Percentiles rank a stretch among this genome's conserved stretches.
Conservation (phyloP, 2,888 invertebrate genomes). For the Bembecia ichneumoniformis region DNA sequence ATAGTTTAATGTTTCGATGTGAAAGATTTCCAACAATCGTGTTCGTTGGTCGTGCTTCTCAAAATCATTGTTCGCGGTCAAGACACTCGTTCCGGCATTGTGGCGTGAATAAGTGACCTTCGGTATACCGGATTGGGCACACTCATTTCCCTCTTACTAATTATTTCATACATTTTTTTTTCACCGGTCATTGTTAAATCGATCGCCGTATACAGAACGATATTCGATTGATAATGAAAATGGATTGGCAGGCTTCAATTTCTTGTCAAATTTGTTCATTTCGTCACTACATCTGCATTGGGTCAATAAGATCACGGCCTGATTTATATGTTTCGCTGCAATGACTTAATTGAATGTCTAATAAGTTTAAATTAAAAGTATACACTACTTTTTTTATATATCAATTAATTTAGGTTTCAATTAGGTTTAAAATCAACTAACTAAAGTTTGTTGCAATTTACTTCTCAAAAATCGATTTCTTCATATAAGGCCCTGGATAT, state of each 20-base stretch:
- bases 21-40: conserved; percentile 1
- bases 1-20: neutral
- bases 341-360: too few species aligned
- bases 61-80: neutral
- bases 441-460: too few species aligned
- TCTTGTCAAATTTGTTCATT: neutral
- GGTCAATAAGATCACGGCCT: neutral
- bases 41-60: neutral
- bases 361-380: too few species aligned
- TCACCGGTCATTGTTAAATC: conserved; percentile 2
- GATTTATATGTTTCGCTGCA: too few species aligned
- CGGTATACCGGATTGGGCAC: conserved; percentile 10
- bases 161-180: conserved; percentile 8
- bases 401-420: too few species aligned
- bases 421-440: too few species aligned
- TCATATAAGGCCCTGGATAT: too few species aligned
- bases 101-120: conserved; percentile 9
- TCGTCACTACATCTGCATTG: neutral
- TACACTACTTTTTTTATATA: too few species aligned
- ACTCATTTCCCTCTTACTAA: conserved; percentile 8
- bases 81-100: conserved; percentile 8
- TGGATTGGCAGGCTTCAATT: neutral
- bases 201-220: neutral
- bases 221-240: neutral
- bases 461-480: too few species aligned